Evolutionary conservation across 2,888 invertebrate genomes (phyloP).

Genomic region (Pheosia tremula): DNA sequence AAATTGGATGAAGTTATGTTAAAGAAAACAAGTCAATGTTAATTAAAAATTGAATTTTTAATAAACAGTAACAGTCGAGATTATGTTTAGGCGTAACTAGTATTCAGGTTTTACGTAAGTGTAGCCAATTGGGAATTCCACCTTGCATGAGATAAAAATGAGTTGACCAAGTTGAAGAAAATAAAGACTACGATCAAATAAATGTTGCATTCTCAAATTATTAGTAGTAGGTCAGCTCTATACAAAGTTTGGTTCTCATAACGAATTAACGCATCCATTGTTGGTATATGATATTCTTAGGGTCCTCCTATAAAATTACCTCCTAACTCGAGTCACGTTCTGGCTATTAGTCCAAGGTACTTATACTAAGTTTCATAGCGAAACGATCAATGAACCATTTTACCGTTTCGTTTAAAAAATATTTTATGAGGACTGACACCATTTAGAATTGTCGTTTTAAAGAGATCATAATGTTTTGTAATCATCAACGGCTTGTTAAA

Average conservation of each 20-base stretch:
- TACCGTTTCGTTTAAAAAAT: slow-evolving; percentile 63
- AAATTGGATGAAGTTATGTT: slow-evolving; percentile 68
- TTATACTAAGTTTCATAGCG: slow-evolving; percentile 77
- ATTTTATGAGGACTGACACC: slow-evolving; percentile 60
- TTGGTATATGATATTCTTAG: slow-evolving; percentile 77
- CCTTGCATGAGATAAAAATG: too few relatives aligned
- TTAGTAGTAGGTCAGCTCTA: background rate
- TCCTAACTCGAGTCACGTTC: slow-evolving; percentile 75
- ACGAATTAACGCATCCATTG: slow-evolving; percentile 60
- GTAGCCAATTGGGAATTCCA: too few relatives aligned
- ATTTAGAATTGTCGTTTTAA: slow-evolving; percentile 7
- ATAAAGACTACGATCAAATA: too few relatives aligned
- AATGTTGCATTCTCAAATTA: too few relatives aligned
- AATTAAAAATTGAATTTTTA: too few relatives aligned
- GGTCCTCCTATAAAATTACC: slow-evolving; percentile 68
- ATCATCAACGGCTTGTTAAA: background rate
- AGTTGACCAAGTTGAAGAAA: too few relatives aligned
- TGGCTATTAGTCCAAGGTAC: slow-evolving; percentile 76
- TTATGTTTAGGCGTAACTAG: too few relatives aligned
- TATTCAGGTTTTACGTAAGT: too few relatives aligned
- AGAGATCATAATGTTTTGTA: background rate
- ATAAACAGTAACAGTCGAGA: too few relatives aligned
- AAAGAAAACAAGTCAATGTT: slow-evolving; percentile 39
- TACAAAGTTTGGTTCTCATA: slow-evolving; percentile 13
- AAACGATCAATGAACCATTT: slow-evolving; percentile 74